phyloP scores from a whole-genome alignment of 1,140 invertebrate genomes.

The Anoplolepis gracilipes region DNA sequence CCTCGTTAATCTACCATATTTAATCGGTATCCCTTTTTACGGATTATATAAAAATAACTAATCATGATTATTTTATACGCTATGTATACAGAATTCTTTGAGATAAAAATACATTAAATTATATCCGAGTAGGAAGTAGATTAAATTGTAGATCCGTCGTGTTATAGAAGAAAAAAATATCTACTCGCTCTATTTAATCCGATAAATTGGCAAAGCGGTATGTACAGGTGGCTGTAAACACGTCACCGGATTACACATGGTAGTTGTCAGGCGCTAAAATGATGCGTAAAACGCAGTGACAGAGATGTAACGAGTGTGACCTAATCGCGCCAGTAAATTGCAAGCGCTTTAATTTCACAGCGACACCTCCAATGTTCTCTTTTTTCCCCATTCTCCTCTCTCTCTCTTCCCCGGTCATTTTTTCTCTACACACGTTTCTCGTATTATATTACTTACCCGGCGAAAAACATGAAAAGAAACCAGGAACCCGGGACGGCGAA shows the following conservation, averaged over 20 bases:
- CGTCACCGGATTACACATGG: conserved; percentile 4
- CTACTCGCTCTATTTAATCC: conserved; percentile 12
- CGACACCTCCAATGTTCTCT: background rate
- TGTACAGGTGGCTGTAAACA: conserved; percentile 34
- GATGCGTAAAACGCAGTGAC: conserved; percentile 37
- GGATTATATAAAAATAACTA: conserved; percentile 33
- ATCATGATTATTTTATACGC: conserved; percentile 15
- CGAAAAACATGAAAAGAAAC: conserved; percentile 99
- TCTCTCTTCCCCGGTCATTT: background rate
- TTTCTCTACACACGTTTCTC: background rate
- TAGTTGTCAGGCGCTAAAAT: conserved; percentile 34
- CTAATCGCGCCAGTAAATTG: conserved; percentile 44
- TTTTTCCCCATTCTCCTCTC: too few species aligned
- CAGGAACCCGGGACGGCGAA: conserved; percentile 97
- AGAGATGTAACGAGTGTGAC: conserved; percentile 18
- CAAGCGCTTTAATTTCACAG: conserved; percentile 49
- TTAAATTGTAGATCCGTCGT: too few species aligned
- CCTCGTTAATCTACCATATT: conserved; percentile 39
- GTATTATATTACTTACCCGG: conserved; percentile 90
- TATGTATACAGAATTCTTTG: background rate
- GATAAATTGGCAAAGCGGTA: conserved; percentile 12
- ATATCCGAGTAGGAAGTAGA: background rate
- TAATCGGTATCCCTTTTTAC: conserved; percentile 20
- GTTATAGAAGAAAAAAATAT: background rate
- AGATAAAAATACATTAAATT: conserved; percentile 10